Base-by-base conservation (phyloP, 2,888 invertebrate species). In the Agonopterix alstromeriana region DNA sequence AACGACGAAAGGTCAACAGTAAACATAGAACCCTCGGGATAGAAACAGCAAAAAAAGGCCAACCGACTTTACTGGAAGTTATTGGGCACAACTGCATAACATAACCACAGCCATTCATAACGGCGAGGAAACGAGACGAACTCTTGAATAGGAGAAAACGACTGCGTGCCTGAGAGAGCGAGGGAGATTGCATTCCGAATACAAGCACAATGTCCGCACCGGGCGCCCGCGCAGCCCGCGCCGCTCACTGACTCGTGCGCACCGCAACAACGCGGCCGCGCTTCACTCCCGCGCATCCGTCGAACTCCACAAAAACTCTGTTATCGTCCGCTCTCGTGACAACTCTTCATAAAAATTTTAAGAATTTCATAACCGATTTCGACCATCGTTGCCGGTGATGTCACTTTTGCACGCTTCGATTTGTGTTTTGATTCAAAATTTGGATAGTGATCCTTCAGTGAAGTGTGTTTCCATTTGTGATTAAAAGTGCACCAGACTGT, bases 111-210 rank as follows among this genome's bases (percentile, higher is more conserved):
- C 75, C 82, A 85, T 86, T 85, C 81, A 84, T 82, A 75, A 73
- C 64, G 64, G 67, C 56, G 82, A 76, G 73, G 69, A 75, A 81
- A 77, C 68, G 78, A 78, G 82, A 82, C 68, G 67, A 53, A 63
- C 56, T 57, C 57, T 53, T 55, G 61, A 67, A 67, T 67, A 60
- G 65, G 78, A 77, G 79, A 84, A 85, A 77, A 71, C 71, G 65
- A 49, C 63, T 59, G 66, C 70, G 66, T 73, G 80, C 62, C 67
- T 66, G 84, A 84, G 79, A 81, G 84, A 84, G 85, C 73, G 70
- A 85, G 80, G 75, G 77, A 82, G 83, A 85, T 84, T 84, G 87
- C 85, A 86, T 87, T 85, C 86, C 84, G 60, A 65, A 55, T 55
- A 58, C 57, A 55, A 67, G 64, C 70, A 63, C 70, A 62, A 67